These are phyloP conservation scores for Lissonota sp. DNA, from an alignment of 2,888 invertebrate species.

Conservation along the genomic window DNA sequence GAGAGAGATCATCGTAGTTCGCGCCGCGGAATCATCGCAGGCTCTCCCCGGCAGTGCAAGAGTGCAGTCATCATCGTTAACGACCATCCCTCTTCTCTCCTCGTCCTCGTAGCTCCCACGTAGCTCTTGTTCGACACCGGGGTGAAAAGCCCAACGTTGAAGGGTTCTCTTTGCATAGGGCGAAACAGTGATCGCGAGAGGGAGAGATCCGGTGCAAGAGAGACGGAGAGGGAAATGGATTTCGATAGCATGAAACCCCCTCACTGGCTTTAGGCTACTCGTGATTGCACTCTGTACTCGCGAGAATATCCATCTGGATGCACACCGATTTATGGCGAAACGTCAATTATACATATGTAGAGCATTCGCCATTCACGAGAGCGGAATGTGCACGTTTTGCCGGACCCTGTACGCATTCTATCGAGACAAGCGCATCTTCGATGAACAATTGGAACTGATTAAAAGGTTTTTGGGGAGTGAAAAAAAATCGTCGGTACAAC, in stretches of 20 bases:
- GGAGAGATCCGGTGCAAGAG: background rate
- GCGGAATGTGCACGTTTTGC: background rate
- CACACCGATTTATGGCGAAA: constrained; percentile 40
- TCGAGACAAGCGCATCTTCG: background rate
- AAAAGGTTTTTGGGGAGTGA: too few species aligned
- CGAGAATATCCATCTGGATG: constrained; percentile 54
- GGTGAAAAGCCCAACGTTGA: constrained; percentile 29
- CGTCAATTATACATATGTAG: constrained; percentile 17
- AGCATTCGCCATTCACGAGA: constrained; percentile 1
- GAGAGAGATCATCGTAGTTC: constrained; percentile 64
- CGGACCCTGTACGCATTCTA: background rate
- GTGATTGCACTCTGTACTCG: constrained; percentile 42
- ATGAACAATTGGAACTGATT: background rate
- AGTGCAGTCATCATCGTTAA: constrained; percentile 76
- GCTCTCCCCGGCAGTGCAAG: constrained; percentile 64
- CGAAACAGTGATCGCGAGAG: constrained; percentile 33
- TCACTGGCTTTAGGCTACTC: constrained; percentile 39
- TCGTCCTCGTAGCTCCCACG: constrained; percentile 1
- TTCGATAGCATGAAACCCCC: constrained; percentile 40
- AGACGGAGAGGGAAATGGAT: constrained; percentile 23
- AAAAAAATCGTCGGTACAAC: too few species aligned
- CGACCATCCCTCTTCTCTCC: constrained; percentile 59
- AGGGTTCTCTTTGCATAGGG: constrained; percentile 34
- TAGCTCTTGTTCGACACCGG: constrained; percentile 29
- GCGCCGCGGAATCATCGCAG: constrained; percentile 70